Base-by-base conservation (phyloP, 1,140 invertebrate species). In the Magallana angulata region DNA sequence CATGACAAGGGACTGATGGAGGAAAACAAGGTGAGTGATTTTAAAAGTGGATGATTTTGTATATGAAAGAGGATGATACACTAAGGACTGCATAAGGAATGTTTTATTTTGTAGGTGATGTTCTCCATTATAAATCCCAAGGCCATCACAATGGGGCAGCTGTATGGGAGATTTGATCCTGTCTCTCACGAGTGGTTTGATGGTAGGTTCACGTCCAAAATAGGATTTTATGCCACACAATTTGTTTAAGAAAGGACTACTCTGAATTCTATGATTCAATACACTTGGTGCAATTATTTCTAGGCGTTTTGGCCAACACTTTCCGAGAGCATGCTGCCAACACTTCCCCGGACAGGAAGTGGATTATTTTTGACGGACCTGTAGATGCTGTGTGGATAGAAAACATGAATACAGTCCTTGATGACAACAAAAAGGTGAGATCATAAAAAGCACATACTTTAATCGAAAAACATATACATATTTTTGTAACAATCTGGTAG, bases 301-400 rank as follows among this genome's bases (percentile, higher is more conserved):
- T 88, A 96, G 96, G 96, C 87, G 96, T 99, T 48, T 81, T 95
- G 62, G 94, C 95, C 30, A 95, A 94, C 87, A 94, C 94, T 48
- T 95, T 95, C 87, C 87, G 95, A 85, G 94, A 95, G 64, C 94
- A 94, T 90, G 94, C 94, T 0, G 91, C 93, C 7, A 93, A 92
- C 83, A 92, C 91, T 7, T 89, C 93, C n/a, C 89, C 91, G 12
- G 89, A 91, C 60, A 90, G 95, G 60, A 95, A 95, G 89, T 98
- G 95, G 95, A 95, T 94, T 83, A 90, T 95, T 24, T 95, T 95
- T 93, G 94, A 95, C 90, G 95, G 95, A 16, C 95, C 95, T 59
- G 94, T 95, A 57, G 95, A 95, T 91, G 94, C 94, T 18, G 92
- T 95, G 64, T 95, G 95, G 95, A 95, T 95, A 85, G 95, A 95